Percentiles rank a stretch among this genome's conserved stretches.
Conservation (phyloP, 2,797 vertebrate species). For the Microhierax caerulescens region DNA sequence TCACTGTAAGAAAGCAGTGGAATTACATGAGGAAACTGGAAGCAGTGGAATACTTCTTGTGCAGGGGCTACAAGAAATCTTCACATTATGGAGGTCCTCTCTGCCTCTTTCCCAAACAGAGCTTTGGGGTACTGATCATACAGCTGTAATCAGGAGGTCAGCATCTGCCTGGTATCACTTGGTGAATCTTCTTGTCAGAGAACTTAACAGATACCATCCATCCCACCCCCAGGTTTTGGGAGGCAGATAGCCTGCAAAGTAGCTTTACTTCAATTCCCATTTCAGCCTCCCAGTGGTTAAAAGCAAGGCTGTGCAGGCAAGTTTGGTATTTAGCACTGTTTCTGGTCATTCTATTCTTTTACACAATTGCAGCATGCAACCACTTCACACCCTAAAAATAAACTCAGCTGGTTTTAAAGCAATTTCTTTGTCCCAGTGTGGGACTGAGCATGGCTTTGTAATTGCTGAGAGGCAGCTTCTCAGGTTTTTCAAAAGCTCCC, state of each 20-base stretch:
- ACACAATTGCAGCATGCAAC: not conserved
- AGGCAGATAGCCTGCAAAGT: not conserved
- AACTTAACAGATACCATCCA: not conserved
- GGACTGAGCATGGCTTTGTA: not conserved
- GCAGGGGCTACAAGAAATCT: not conserved
- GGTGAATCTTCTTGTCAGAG: not conserved
- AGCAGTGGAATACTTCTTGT: not conserved
- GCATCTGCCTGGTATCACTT: accelerated
- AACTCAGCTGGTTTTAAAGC: not conserved
- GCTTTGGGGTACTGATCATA: not conserved
- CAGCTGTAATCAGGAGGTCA: not conserved
- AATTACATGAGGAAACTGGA: not conserved
- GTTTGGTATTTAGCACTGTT: not conserved
- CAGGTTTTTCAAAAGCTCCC: not conserved
- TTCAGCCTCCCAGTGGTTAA: not conserved
- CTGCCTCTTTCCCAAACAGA: not conserved
- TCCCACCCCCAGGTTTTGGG: not conserved
- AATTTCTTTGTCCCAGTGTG: not conserved
- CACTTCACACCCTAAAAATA: constrained; percentile 16
- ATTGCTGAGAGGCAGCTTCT: not conserved
- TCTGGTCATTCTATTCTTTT: not conserved
- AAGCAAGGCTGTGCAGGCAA: not conserved
- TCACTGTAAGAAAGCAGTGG: not conserved
- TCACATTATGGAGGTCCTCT: not conserved
- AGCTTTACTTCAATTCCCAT: not conserved